These are phyloP conservation scores for Falco peregrinus DNA, from an alignment of 2,797 vertebrate species.

Conservation along the genomic window DNA sequence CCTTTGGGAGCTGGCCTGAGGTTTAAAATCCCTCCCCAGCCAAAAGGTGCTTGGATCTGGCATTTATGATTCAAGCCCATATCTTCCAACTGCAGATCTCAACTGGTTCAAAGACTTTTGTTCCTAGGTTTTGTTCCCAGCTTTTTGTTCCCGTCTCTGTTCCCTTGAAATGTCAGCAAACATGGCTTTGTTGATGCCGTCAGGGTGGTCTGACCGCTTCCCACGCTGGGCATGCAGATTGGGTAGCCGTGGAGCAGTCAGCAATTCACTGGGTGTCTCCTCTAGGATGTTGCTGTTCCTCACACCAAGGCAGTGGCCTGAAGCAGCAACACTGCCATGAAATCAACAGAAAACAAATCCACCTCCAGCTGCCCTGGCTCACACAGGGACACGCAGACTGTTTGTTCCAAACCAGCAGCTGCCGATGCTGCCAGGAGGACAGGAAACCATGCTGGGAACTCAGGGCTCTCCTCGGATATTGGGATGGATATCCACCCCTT, in stretches of 20 bases:
- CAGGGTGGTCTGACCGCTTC: conserved; percentile 55
- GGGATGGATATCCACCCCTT: background rate
- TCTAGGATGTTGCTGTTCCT: conserved; percentile 40
- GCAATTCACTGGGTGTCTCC: conserved; percentile 17
- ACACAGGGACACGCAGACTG: background rate
- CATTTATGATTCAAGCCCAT: background rate
- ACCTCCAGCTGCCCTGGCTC: conserved; percentile 50
- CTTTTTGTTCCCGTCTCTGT: conserved; percentile 5
- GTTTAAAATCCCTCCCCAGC: background rate
- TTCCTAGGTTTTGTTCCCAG: conserved; percentile 7
- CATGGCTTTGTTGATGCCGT: conserved; percentile 24
- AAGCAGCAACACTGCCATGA: conserved; percentile 45
- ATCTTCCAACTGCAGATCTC: conserved; percentile 13
- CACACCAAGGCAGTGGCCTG: conserved; percentile 24
- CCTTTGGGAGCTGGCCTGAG: background rate
- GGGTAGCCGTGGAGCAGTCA: background rate
- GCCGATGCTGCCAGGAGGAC: background rate
- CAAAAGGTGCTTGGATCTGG: background rate
- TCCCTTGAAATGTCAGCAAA: conserved; percentile 65
- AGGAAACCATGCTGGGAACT: background rate
- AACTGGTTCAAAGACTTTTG: conserved; percentile 31
- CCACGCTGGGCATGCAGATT: background rate
- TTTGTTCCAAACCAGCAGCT: conserved; percentile 33
- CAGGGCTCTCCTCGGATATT: background rate
- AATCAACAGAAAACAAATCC: conserved; percentile 61